A percentile compares a stretch with the other conserved stretches of the same genome.
Evolutionary conservation across 2,888 invertebrate species (phyloP).

Genomic region (Epirrhoe tristata): DNA sequence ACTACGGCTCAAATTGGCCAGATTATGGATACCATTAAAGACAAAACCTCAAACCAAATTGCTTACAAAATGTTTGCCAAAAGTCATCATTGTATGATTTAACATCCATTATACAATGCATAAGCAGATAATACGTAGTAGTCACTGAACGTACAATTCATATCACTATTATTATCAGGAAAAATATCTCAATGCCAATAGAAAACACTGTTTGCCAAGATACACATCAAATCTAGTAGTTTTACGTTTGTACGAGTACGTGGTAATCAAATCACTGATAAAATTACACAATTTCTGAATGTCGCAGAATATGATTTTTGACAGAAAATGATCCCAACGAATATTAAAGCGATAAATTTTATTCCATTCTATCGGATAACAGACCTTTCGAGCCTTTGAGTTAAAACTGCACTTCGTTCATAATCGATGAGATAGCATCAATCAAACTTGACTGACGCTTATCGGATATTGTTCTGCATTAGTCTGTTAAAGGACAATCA

Average conservation of each 20-base stretch:
- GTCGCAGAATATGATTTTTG: no score
- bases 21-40: background rate
- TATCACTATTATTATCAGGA: background rate
- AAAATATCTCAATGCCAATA: background rate
- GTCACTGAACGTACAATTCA: background rate
- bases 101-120: background rate
- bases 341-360: background rate
- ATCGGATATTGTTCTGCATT: conserved; percentile 40
- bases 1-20: conserved; percentile 12
- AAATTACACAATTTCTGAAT: no score
- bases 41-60: background rate
- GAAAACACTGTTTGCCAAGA: background rate
- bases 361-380: background rate
- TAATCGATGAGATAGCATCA: conserved; percentile 44
- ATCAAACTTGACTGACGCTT: conserved; percentile 42
- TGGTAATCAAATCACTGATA: background rate
- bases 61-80: background rate
- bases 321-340: background rate
- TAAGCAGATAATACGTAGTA: background rate
- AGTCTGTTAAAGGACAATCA: conserved; percentile 9
- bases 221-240: background rate
- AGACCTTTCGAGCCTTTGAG: conserved; percentile 3
- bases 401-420: conserved; percentile 26
- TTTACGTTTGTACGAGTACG: background rate
- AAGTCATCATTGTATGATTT: background rate